Conservation (phyloP, 2,888 invertebrate genomes). For the Cremastobaeus sp. region DNA sequence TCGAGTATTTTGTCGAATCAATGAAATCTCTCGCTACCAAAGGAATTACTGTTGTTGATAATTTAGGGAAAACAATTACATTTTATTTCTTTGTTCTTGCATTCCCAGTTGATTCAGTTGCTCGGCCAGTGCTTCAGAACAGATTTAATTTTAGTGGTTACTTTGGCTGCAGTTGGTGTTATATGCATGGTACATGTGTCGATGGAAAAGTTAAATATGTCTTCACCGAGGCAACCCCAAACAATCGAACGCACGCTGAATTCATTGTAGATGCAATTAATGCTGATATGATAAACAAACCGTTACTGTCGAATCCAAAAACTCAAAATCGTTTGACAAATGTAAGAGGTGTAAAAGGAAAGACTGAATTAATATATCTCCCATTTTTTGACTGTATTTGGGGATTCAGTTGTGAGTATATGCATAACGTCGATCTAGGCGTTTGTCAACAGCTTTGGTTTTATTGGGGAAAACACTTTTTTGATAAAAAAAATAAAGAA, state of each 20-base stretch:
- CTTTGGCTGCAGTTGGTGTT: background rate
- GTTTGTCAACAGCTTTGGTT: conserved; percentile 37
- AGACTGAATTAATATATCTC: conserved; percentile 6
- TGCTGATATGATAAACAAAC: conserved; percentile 11
- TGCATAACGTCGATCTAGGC: conserved; percentile 49
- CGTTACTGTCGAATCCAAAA: too few species aligned
- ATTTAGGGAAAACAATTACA: background rate
- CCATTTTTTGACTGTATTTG: conserved; percentile 50
- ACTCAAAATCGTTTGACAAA: background rate
- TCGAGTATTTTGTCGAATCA: background rate
- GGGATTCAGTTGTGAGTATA: conserved; percentile 5
- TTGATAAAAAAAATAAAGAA: background rate
- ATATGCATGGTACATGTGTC: background rate
- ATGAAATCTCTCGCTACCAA: background rate
- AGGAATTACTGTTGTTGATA: background rate
- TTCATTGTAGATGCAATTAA: background rate
- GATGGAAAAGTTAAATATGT: background rate
- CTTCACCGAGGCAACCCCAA: background rate
- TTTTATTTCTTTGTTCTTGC: background rate
- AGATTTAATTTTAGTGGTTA: background rate
- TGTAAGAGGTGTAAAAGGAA: conserved; percentile 42
- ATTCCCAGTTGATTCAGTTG: background rate
- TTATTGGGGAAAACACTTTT: conserved; percentile 23
- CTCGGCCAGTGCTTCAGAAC: background rate
- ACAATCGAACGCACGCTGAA: conserved; percentile 1